Conservation (phyloP, 2,113 vertebrate species). For the Procapra przewalskii region DNA sequence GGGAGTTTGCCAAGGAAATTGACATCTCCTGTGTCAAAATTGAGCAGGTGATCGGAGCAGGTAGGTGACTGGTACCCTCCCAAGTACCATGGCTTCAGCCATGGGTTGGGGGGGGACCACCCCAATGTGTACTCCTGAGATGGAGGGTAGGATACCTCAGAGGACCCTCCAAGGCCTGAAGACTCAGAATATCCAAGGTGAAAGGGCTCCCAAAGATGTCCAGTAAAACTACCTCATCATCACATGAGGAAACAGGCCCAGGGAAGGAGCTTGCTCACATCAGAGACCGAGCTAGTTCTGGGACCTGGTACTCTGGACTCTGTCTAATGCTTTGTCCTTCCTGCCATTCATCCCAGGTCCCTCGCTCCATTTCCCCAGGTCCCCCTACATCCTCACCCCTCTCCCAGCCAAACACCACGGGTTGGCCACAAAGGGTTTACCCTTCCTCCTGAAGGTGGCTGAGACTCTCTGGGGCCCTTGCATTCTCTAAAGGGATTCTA, state of each 20-base stretch:
- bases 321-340: not conserved
- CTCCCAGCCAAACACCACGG: not conserved
- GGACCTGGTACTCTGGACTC: not conserved
- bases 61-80: slow-evolving; percentile 76
- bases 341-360: not conserved
- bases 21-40: slow-evolving; percentile 97
- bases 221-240: not conserved
- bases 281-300: not conserved
- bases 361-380: not conserved
- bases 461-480: not conserved
- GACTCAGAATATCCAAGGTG: not conserved
- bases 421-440: not conserved
- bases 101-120: not conserved
- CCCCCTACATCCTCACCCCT: not conserved
- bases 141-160: not conserved
- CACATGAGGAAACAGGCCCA: not conserved
- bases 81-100: not conserved
- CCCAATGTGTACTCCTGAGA: not conserved
- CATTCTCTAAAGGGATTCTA: not conserved
- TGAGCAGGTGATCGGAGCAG: slow-evolving; percentile 97
- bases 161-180: not conserved
- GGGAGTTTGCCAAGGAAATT: slow-evolving; percentile 97
- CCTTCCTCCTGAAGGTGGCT: not conserved
- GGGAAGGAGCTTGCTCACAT: not conserved
- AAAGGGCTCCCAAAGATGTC: not conserved